Conservation (phyloP, 2,888 invertebrate species). For the Digitonthophagus gazella region DNA sequence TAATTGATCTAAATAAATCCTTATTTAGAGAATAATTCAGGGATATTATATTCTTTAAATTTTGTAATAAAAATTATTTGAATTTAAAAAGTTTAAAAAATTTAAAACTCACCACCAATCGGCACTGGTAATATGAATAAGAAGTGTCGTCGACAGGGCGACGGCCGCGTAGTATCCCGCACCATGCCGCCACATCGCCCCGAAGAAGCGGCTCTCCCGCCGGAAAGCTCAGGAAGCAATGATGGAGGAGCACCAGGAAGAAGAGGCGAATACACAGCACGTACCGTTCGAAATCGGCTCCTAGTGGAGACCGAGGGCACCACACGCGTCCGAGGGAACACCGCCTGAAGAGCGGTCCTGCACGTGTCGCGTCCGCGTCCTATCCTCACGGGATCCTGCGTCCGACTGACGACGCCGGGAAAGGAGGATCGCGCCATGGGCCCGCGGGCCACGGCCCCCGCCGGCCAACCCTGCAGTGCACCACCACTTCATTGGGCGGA, state of each 20-base stretch:
- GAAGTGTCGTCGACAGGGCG: slow-evolving; percentile 5
- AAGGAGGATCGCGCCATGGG: not conserved
- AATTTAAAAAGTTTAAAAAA: no score
- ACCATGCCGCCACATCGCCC: slow-evolving; percentile 8
- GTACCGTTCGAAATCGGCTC: slow-evolving; percentile 10
- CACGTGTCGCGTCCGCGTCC: not conserved
- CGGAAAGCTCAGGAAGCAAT: not conserved
- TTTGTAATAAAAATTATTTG: no score
- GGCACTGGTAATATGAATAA: slow-evolving; percentile 6
- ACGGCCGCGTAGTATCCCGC: slow-evolving; percentile 1
- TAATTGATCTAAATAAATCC: no score
- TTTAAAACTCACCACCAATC: slow-evolving; percentile 9
- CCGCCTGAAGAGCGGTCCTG: not conserved
- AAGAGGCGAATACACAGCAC: slow-evolving; percentile 4
- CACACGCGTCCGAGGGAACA: not conserved
- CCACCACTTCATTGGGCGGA: not conserved
- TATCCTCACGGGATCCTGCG: not conserved
- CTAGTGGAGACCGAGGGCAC: slow-evolving; percentile 3
- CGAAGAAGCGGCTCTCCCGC: slow-evolving; percentile 2
- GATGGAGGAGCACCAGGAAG: not conserved
- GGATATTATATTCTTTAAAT: no score
- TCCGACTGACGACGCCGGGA: not conserved
- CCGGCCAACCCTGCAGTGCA: not conserved
- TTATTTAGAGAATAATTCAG: not conserved
- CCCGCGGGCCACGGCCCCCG: not conserved